Percentiles rank a stretch among this genome's conserved stretches.
phyloP scores from a whole-genome alignment of 2,888 invertebrate species.

The Nemurella pictetii region DNA sequence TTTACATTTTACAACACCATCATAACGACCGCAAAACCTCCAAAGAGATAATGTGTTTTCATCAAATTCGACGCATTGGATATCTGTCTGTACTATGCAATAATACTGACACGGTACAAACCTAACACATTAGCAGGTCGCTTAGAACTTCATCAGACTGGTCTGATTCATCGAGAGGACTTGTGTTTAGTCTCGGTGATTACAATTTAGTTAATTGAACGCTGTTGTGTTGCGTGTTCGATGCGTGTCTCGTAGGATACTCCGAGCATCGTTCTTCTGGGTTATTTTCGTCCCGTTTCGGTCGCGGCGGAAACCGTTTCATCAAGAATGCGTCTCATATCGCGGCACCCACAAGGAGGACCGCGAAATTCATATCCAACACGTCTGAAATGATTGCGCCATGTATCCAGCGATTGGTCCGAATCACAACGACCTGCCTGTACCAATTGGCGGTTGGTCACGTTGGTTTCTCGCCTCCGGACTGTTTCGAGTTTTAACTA shows the following conservation, averaged over 20 bases:
- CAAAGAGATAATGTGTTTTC: slow-evolving; percentile 18
- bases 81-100: slow-evolving; percentile 5
- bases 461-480: neutral
- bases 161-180: neutral
- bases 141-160: neutral
- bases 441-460: neutral
- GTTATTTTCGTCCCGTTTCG: slow-evolving; percentile 25
- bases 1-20: slow-evolving; percentile 32
- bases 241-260: no score
- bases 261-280: neutral
- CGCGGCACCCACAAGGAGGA: neutral
- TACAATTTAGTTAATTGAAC: neutral
- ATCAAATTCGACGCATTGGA: slow-evolving; percentile 1
- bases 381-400: neutral
- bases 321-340: slow-evolving; percentile 14
- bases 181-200: neutral
- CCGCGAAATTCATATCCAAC: neutral
- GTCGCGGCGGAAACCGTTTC: slow-evolving; percentile 14
- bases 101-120: no score
- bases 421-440: neutral
- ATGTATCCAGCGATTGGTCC: neutral
- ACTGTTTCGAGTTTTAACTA: neutral
- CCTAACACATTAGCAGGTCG: neutral
- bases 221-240: neutral
- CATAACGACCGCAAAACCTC: slow-evolving; percentile 29